phyloP scores from a whole-genome alignment of 2,113 vertebrate genomes.

The Cairina moschata region DNA sequence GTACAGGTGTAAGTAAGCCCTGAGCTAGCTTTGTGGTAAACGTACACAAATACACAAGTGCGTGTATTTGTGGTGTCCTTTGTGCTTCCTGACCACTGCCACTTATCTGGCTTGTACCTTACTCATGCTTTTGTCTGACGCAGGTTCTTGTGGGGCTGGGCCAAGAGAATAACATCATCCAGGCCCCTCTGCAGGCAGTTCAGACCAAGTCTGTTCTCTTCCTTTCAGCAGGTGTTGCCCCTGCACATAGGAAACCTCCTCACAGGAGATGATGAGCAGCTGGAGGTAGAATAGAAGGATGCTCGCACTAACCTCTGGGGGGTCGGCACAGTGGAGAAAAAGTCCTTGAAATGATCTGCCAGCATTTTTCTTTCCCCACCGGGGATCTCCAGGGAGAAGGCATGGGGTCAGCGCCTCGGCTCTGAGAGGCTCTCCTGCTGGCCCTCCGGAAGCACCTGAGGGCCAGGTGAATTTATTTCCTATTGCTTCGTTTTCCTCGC shows the following conservation, averaged over 20 bases:
- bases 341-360: neutral
- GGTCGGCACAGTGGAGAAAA: fast-evolving
- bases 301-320: neutral
- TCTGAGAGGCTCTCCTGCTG: neutral
- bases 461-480: constrained; percentile 64
- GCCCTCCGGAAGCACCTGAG: neutral
- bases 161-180: neutral
- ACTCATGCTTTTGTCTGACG: neutral
- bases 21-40: neutral
- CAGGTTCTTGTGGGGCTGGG: neutral
- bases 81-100: neutral
- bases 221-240: neutral
- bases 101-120: neutral
- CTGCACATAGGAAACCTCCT: neutral
- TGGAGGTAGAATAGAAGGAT: neutral
- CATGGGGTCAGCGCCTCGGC: neutral
- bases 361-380: neutral
- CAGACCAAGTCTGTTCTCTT: neutral
- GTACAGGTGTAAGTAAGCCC: neutral
- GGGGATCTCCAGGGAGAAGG: neutral
- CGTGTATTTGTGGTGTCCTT: neutral
- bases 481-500: constrained; percentile 67
- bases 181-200: neutral
- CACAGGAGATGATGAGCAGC: neutral
- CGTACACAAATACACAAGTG: fast-evolving